Base-by-base conservation (phyloP, 2,888 invertebrate species). In the Dendrolimus houi region DNA sequence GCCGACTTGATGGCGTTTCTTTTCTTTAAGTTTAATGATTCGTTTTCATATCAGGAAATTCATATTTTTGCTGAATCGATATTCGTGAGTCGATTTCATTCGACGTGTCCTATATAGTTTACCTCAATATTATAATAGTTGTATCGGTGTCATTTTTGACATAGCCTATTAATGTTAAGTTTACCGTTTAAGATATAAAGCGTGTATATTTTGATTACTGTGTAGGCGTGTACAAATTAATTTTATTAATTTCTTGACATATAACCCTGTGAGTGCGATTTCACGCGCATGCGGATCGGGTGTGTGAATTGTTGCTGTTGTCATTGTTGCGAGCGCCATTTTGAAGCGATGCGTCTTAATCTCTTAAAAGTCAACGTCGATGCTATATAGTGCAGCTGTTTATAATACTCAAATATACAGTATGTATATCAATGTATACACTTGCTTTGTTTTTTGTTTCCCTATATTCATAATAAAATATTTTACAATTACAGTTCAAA, bases 111-210 rank as follows among this genome's bases (percentile, higher is more conserved):
- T 88, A 85, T 84, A 83, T 86, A 84, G 85, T 85, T 87, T 89
- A 88, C 89, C 89, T 89, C 88, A 87, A 47, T 47, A 47, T 79
- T 85, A 81, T 77, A 69, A 78, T 88, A 87, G 86, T 82, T 83
- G 79, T 86, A 87, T 82, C 75, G 74, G 76, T 84, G 87, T 88
- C 87, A 82, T 81, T 80, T 80, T 83, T 85, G 88, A 87, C 89
- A 84, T 81, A 87, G 89, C 88, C 89, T 89, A 89, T 85, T 89
- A 88, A 81, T 78, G 71, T 87, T 89, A 89, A 88, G 87, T 85
- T 79, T 85, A 85, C 72, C 67, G 67, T 79, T 64, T 88, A 87
- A 85, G 85, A 73, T 83, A 84, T 85, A 80, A 82, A 80, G 79
- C 83, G 83, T 86, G 85, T 82, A 82, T 80, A 82, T 75, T 72